Percentiles rank a stretch among this genome's conserved stretches.
Conservation (phyloP, 2,113 vertebrate species). For the Ictidomys tridecemlineatus region DNA sequence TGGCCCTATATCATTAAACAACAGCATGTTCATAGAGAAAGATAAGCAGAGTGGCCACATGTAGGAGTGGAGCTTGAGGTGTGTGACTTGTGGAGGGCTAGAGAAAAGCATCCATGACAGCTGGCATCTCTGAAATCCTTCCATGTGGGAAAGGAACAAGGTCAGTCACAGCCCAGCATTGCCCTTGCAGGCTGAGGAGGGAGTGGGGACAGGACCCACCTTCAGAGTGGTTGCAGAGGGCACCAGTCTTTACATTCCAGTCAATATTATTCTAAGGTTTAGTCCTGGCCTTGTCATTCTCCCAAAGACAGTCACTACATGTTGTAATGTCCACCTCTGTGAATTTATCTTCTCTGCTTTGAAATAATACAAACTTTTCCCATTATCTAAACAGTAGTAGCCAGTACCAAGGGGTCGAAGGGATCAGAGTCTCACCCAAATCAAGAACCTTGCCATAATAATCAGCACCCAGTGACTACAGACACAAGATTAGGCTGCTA, state of each 20-base stretch:
- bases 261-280: fast-evolving
- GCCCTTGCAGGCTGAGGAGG: fast-evolving
- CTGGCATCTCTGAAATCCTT: too few relatives aligned
- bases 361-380: fast-evolving
- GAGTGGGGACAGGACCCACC: fast-evolving
- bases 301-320: fast-evolving
- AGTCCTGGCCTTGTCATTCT: fast-evolving
- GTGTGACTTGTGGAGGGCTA: too few relatives aligned
- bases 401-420: fast-evolving
- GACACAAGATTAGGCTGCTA: background rate
- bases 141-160: too few relatives aligned
- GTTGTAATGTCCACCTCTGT: fast-evolving
- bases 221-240: fast-evolving
- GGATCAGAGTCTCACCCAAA: too few relatives aligned
- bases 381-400: fast-evolving
- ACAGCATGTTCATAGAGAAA: conserved; percentile 90
- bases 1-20: conserved; percentile 90
- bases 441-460: background rate
- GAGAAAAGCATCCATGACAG: too few relatives aligned
- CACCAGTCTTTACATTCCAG: too few relatives aligned
- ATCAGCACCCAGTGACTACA: fast-evolving
- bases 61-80: background rate
- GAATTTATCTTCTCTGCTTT: background rate
- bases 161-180: background rate
- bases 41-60: conserved; percentile 88